Conservation (phyloP, 1,140 invertebrate species). For the Eueides isabella region DNA sequence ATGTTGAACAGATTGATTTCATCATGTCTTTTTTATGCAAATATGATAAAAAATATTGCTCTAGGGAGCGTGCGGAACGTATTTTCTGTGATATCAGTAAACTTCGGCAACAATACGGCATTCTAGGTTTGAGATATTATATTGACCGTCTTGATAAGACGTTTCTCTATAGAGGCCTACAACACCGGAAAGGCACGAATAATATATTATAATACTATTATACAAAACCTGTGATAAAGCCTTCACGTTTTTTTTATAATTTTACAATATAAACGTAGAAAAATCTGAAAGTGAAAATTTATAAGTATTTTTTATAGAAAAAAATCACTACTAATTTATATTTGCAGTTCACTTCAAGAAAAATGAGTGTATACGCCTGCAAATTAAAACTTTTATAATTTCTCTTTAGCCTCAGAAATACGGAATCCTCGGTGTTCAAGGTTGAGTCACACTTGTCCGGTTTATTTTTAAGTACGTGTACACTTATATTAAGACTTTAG, state of each 20-base stretch:
- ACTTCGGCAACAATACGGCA: slow-evolving; percentile 19
- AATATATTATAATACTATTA: slow-evolving; percentile 1
- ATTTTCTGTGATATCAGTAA: slow-evolving; percentile 23
- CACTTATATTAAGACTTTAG: too few species aligned
- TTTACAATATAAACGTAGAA: too few species aligned
- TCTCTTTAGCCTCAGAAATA: too few species aligned
- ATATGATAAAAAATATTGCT: slow-evolving; percentile 47
- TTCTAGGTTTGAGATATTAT: slow-evolving; percentile 26
- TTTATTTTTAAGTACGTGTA: too few species aligned
- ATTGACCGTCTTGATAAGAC: slow-evolving; percentile 15
- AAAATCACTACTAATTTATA: too few species aligned
- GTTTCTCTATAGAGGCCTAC: not conserved
- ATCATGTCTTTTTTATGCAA: slow-evolving; percentile 56
- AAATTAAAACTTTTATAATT: too few species aligned
- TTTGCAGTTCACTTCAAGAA: too few species aligned
- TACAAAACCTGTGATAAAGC: not conserved
- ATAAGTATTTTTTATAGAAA: too few species aligned
- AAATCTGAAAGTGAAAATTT: too few species aligned
- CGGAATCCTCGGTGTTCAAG: too few species aligned
- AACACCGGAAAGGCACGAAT: not conserved
- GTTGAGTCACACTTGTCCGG: too few species aligned
- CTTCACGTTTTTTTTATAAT: not conserved
- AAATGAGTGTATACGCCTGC: too few species aligned
- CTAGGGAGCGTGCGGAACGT: slow-evolving; percentile 11
- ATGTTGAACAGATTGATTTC: slow-evolving; percentile 42